Evolutionary conservation across 2,888 invertebrate species (phyloP).

Genomic region (Odontothrips loti): DNA sequence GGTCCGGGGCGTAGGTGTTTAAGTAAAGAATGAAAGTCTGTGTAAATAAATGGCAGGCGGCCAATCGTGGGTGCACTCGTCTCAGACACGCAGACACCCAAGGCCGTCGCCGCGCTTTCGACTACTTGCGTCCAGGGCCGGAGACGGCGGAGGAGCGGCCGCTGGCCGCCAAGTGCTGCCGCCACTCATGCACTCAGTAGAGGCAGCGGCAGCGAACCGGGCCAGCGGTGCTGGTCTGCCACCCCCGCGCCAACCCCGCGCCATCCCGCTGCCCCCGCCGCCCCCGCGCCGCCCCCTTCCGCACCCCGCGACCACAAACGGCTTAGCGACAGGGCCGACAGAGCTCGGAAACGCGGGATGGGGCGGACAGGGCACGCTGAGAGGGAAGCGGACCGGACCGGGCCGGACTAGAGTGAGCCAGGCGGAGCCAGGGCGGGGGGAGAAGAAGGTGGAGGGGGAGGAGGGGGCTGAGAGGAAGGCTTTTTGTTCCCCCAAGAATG

Average conservation of each 20-base stretch:
- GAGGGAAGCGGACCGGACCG: neutral
- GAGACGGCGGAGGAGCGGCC: too few species aligned
- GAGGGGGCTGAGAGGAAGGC: neutral
- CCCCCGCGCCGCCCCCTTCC: neutral
- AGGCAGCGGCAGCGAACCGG: too few species aligned
- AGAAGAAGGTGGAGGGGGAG: neutral
- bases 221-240: neutral
- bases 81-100: too few species aligned
- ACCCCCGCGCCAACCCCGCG: neutral
- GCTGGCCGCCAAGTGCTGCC: too few species aligned
- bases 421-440: neutral
- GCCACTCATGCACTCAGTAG: too few species aligned
- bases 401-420: neutral
- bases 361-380: neutral
- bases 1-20: too few species aligned
- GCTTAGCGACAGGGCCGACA: neutral
- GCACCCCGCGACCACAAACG: neutral
- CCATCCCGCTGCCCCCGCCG: neutral
- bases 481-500: conserved; percentile 22
- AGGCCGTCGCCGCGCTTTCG: too few species aligned
- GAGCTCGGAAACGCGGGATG: neutral
- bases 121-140: too few species aligned
- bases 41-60: too few species aligned
- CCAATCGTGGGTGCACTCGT: too few species aligned
- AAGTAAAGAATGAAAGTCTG: too few species aligned